Evolutionary conservation across 2,113 vertebrate species (phyloP), one percentile per base, ranked within the genome.

Genomic region (Excalfactoria chinensis): DNA sequence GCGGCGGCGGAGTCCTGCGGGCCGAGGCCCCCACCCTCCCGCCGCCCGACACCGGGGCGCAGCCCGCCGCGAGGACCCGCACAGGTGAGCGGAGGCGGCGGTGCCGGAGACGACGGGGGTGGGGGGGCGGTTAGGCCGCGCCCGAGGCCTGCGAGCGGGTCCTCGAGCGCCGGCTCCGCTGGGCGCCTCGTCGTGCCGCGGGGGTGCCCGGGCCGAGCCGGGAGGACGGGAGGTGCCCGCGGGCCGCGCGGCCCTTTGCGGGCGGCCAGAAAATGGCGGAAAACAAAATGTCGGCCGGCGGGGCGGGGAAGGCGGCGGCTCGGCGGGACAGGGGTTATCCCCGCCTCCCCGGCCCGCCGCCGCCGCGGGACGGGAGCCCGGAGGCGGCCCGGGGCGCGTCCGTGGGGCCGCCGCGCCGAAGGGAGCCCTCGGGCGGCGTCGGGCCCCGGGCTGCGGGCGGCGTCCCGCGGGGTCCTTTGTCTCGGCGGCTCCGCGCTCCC

Each of bases 241-340:
- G 63, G 53, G 53, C 55, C 63, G 53, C 28, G 37, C 60, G 41
- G 76, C 37, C 28, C 85, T 80, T 49, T 41, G 56, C 30, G 68
- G 76, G 76, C 85, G 48, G 80, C 23, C 23, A 89, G 82, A 97
- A 97, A 97, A 97, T 97, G 96, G 97, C 95, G 96, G 93, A 91
- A 85, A 77, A 83, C 93, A 97, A 97, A 87, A 97, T 97, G 97
- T 95, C 96, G 96, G 87, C 84, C 44, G 41, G 44, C 13, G 34
- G 75, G 35, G 48, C 41, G 74, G 59, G 74, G 41, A n/a, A 30
- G 53, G 35, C 41, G 32, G 74, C 32, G 64, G 26, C 62, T 41
- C 26, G 69, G 25, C 26, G 59, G 70, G 70, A 66, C 70, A n/a
- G 81, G 34, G 67, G 53, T 23, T 51, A 26, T 51, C 69, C 13